Percentiles rank a stretch among this genome's conserved stretches.
Conservation (phyloP, 2,113 vertebrate genomes). For the Chascanopsetta lugubris region DNA sequence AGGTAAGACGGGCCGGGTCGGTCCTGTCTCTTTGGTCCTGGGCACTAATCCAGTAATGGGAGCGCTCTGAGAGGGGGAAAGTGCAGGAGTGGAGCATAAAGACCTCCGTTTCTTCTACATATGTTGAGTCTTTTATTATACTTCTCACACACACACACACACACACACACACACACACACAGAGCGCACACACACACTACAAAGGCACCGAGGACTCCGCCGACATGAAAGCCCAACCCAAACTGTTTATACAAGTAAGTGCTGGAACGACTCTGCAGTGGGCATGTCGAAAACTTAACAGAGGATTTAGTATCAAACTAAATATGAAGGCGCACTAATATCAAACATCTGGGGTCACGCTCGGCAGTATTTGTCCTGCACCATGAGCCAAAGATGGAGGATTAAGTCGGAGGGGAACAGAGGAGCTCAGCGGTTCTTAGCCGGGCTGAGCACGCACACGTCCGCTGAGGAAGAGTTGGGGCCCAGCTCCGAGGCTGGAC, state of each 20-base stretch:
- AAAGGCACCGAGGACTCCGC: slow-evolving; percentile 35
- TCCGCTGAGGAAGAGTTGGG: slow-evolving; percentile 20
- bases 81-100: slow-evolving; percentile 13
- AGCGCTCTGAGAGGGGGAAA: slow-evolving; percentile 47
- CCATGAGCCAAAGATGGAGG: slow-evolving; percentile 60
- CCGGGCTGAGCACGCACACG: slow-evolving; percentile 50
- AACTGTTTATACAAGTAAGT: slow-evolving; percentile 56
- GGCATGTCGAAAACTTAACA: slow-evolving; percentile 28
- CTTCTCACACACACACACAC: no score
- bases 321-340: slow-evolving; percentile 49
- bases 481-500: slow-evolving; percentile 32
- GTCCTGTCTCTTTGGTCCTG: slow-evolving; percentile 44
- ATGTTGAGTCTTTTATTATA: slow-evolving; percentile 27
- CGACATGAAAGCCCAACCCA: slow-evolving; percentile 35
- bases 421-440: slow-evolving; percentile 53
- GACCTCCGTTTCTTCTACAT: slow-evolving; percentile 4
- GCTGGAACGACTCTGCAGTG: slow-evolving; percentile 37
- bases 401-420: slow-evolving; percentile 56
- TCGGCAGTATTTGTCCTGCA: slow-evolving; percentile 53
- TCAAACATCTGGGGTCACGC: slow-evolving; percentile 69
- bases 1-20: slow-evolving; percentile 49
- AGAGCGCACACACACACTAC: slow-evolving; percentile 14
- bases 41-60: slow-evolving; percentile 66
- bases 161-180: not conserved
- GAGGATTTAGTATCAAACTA: slow-evolving; percentile 47